These are phyloP conservation scores for Hypercompe scribonia DNA, from an alignment of 2,888 invertebrate species.

Conservation along the genomic window DNA sequence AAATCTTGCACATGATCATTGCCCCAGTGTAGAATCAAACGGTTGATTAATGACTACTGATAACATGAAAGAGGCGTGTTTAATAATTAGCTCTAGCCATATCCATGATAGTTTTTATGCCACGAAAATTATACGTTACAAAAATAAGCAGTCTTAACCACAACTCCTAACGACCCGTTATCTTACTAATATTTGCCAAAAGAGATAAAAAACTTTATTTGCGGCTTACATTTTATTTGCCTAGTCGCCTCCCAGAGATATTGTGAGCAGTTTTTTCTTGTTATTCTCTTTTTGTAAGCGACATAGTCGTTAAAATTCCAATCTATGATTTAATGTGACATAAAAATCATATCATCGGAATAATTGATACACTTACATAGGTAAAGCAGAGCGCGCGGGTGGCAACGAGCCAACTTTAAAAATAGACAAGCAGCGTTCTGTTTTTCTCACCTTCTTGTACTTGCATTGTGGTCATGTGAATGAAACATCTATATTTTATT, in stretches of 20 bases:
- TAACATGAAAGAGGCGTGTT: slow-evolving; percentile 55
- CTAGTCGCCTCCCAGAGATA: slow-evolving; percentile 1
- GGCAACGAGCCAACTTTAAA: slow-evolving; percentile 76
- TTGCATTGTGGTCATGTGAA: slow-evolving; percentile 77
- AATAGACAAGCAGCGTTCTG: slow-evolving; percentile 72
- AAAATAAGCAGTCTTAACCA: slow-evolving; percentile 18
- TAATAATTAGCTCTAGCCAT: slow-evolving; percentile 24
- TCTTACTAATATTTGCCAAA: slow-evolving; percentile 18
- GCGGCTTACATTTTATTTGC: slow-evolving; percentile 9
- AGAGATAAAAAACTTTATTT: slow-evolving; percentile 14
- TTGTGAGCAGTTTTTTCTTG: slow-evolving; percentile 7
- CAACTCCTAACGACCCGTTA: slow-evolving; percentile 25
- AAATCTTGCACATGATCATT: slow-evolving; percentile 38
- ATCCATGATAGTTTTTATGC: slow-evolving; percentile 21
- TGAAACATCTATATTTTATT: slow-evolving; percentile 47
- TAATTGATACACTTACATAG: slow-evolving; percentile 76
- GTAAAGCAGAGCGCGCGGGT: slow-evolving; percentile 66
- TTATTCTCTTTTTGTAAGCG: slow-evolving; percentile 4
- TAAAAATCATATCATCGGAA: slow-evolving; percentile 62
- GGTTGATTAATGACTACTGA: slow-evolving; percentile 48
- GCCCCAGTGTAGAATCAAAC: slow-evolving; percentile 30
- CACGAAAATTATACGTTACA: slow-evolving; percentile 19
- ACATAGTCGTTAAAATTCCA: slow-evolving; percentile 52
- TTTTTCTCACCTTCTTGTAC: slow-evolving; percentile 75
- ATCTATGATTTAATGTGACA: slow-evolving; percentile 57